Conservation (phyloP, 2,888 invertebrate genomes). For the Cephus pulcher region DNA sequence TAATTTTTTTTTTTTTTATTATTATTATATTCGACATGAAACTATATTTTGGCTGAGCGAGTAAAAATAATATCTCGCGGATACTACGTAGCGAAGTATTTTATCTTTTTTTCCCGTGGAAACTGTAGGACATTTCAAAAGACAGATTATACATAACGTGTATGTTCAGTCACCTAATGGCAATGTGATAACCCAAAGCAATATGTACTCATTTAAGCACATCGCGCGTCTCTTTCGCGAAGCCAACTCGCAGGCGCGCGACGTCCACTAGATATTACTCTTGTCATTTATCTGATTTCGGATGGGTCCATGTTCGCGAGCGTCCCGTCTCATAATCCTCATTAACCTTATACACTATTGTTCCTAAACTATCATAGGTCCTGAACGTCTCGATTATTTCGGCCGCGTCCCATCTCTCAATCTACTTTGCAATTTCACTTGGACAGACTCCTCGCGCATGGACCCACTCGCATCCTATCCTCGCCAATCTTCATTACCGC, state of each 20-base stretch:
- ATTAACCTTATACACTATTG: not conserved
- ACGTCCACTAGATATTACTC: slow-evolving; percentile 1
- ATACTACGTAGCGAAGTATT: not conserved
- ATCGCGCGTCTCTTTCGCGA: slow-evolving; percentile 1
- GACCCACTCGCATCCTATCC: not conserved
- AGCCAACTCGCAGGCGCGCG: not conserved
- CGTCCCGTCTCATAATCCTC: not conserved
- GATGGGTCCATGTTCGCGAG: not conserved
- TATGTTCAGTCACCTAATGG: slow-evolving; percentile 22
- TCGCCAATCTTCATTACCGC: slow-evolving; percentile 3
- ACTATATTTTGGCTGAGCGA: not conserved
- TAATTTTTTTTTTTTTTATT: not conserved
- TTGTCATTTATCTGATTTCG: slow-evolving; percentile 2
- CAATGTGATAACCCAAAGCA: slow-evolving; percentile 49
- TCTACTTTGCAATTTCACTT: not conserved
- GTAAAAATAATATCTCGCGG: not conserved
- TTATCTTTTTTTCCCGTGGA: not conserved
- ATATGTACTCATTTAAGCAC: slow-evolving; percentile 38
- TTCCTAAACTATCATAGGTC: not conserved
- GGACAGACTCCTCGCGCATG: not conserved
- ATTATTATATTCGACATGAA: not conserved
- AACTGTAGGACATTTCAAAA: not conserved
- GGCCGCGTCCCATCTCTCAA: not conserved
- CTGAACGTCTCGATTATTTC: not conserved
- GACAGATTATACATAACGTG: slow-evolving; percentile 5